Conservation (phyloP, 1,140 invertebrate genomes). For the Trichonephila clavipes region DNA sequence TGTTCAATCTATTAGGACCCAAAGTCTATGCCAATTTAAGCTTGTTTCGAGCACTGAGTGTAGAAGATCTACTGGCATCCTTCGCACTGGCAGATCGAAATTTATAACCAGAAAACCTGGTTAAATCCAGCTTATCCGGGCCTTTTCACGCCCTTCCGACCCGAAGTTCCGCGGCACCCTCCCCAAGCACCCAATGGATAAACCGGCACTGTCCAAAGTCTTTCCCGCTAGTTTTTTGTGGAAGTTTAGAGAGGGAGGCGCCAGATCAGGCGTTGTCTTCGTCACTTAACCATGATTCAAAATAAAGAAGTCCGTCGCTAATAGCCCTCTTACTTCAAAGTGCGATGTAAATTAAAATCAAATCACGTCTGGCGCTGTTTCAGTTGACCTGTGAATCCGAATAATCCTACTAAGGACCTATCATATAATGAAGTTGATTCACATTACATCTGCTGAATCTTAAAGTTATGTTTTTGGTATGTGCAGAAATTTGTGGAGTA, state of each 20-base stretch:
- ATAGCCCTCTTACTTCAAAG: neutral
- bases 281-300: neutral
- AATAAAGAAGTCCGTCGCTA: neutral
- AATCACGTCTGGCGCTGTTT: no score
- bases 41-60: no score
- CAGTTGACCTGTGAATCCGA: neutral
- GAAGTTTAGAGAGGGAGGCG: neutral
- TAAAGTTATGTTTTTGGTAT: neutral
- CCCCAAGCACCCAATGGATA: no score
- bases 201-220: no score
- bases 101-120: no score
- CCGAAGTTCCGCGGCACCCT: no score
- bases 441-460: neutral
- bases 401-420: neutral
- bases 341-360: neutral
- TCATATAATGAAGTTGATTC: neutral
- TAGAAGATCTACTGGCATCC: no score
- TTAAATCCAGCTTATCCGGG: no score
- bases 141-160: no score
- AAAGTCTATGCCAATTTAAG: no score
- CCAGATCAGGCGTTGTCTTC: neutral
- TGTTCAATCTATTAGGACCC: no score
- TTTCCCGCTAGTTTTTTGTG: neutral
- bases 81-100: no score
- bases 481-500: neutral